Evolutionary conservation across 1,140 invertebrate species (phyloP).

Genomic region (Proales similis): DNA sequence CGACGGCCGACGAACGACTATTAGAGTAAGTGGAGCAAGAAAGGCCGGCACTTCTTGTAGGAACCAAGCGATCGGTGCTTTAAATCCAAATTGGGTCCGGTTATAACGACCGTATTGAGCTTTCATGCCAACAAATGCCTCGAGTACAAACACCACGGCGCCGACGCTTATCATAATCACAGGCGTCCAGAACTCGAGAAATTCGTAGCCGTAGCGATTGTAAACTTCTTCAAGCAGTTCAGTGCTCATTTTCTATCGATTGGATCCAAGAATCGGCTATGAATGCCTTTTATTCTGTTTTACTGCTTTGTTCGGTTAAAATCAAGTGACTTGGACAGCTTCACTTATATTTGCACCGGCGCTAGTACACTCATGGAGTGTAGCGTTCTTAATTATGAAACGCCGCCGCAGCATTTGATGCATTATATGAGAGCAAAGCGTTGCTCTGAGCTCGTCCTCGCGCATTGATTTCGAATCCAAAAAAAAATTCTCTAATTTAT

Average conservation of each 20-base stretch:
- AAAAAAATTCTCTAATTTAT: too few species aligned
- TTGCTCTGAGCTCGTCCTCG: too few species aligned
- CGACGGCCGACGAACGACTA: constrained; percentile 1
- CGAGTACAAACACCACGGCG: constrained; percentile 13
- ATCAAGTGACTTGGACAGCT: too few species aligned
- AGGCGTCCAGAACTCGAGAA: constrained; percentile 30
- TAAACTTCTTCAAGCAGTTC: constrained; percentile 1
- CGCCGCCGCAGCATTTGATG: too few species aligned
- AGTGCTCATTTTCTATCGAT: not conserved
- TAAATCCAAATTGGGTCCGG: constrained; percentile 5
- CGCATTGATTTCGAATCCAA: too few species aligned
- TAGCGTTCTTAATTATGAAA: too few species aligned
- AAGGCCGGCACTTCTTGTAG: constrained; percentile 38
- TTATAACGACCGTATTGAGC: constrained; percentile 36
- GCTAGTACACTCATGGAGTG: too few species aligned
- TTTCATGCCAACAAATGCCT: constrained; percentile 25
- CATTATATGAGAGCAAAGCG: too few species aligned
- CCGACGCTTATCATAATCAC: constrained; percentile 22
- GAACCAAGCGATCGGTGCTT: constrained; percentile 31
- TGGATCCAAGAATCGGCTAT: too few species aligned
- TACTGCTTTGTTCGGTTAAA: too few species aligned
- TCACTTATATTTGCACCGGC: too few species aligned
- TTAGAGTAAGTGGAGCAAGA: constrained; percentile 19
- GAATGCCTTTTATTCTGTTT: too few species aligned
- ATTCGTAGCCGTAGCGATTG: not conserved